Conservation (phyloP, 92 coral and sea anemone species). For the Actinernus sp. region DNA sequence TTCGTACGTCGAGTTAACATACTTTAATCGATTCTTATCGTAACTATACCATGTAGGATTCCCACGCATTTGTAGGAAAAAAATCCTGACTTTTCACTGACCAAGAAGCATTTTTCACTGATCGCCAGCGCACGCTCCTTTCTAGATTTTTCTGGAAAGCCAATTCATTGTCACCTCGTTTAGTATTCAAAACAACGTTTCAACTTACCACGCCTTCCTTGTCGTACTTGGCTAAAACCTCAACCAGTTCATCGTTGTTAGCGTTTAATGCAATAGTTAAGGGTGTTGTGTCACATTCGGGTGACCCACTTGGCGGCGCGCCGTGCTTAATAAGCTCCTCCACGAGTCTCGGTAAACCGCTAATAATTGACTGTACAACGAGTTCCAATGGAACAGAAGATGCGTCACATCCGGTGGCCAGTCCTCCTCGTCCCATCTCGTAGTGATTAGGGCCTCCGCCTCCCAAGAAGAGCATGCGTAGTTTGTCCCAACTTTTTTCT, state of each 20-base stretch:
- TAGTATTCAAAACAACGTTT: no score
- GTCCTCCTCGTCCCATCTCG: conserved; percentile 71
- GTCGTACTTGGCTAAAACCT: conserved; percentile 20
- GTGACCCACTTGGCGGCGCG: conserved; percentile 26
- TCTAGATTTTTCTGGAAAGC: no score
- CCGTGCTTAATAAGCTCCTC: conserved; percentile 19
- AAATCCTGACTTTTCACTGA: no score
- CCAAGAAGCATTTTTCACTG: no score
- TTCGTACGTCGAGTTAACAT: no score
- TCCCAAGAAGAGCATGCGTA: conserved; percentile 77
- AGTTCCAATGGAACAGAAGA: conserved; percentile 66
- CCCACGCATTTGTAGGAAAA: no score
- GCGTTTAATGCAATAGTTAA: conserved; percentile 17
- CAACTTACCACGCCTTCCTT: background rate
- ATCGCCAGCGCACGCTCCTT: no score
- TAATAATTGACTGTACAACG: conserved; percentile 20
- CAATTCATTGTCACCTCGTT: no score
- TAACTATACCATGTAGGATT: no score
- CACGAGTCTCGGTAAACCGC: conserved; percentile 1
- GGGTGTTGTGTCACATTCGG: conserved; percentile 21
- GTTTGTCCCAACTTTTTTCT: conserved; percentile 69
- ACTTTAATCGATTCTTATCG: no score
- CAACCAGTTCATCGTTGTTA: background rate
- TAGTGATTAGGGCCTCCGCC: conserved; percentile 67
- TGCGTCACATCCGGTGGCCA: conserved; percentile 79